A percentile compares a stretch with the other conserved stretches of the same genome.
These are phyloP conservation scores for Arothron firmamentum DNA, from an alignment of 2,113 vertebrate species.

Conservation along the genomic window DNA sequence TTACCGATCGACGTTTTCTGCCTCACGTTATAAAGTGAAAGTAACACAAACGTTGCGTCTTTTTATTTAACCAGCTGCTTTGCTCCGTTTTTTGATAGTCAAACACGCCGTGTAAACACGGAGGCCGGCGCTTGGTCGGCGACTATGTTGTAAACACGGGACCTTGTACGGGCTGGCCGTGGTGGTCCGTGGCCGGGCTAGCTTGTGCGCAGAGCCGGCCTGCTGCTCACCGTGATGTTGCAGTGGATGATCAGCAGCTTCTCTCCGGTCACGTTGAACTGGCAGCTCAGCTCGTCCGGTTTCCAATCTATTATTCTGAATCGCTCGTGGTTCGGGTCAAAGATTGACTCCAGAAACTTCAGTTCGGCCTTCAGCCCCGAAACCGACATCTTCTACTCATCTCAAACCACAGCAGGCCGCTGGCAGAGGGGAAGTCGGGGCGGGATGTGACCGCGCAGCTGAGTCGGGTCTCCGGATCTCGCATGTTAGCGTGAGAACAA, in stretches of 20 bases:
- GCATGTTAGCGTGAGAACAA: constrained; percentile 70
- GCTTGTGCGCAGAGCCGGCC: constrained; percentile 53
- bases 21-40: constrained; percentile 14
- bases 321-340: constrained; percentile 91
- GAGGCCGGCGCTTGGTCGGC: constrained; percentile 1
- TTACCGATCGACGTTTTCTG: constrained; percentile 22
- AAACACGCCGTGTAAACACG: neutral
- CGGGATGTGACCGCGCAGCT: constrained; percentile 66
- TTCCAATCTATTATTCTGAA: constrained; percentile 96
- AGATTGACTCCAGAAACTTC: constrained; percentile 95
- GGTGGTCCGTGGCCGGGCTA: constrained; percentile 48
- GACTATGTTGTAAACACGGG: constrained; percentile 47
- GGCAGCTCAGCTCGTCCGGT: constrained; percentile 92
- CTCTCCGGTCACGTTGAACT: constrained; percentile 84
- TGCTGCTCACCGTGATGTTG: constrained; percentile 90
- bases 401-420: constrained; percentile 74
- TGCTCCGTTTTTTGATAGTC: neutral
- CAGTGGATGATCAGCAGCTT: constrained; percentile 91
- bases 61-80: neutral
- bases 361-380: constrained; percentile 97
- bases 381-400: constrained; percentile 93
- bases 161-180: neutral
- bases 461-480: constrained; percentile 60
- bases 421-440: constrained; percentile 71
- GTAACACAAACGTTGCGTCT: neutral